Percentiles rank a stretch among this genome's conserved stretches.
Evolutionary conservation across 53 echinoderm and acorn worm species (phyloP).

Genomic region (Echinometra lucunter): DNA sequence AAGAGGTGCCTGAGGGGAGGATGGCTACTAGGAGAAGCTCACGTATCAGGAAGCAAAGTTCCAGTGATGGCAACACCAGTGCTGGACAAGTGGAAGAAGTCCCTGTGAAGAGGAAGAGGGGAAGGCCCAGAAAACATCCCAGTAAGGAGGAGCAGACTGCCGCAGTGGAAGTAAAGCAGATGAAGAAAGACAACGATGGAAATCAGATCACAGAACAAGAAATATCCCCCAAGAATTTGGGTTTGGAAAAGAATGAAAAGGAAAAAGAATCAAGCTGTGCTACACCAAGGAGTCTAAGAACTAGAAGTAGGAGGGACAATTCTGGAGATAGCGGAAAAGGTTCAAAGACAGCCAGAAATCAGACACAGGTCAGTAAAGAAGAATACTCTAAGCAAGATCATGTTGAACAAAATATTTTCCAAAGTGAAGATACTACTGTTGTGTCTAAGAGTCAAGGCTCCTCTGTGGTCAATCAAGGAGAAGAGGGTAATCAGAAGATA

Average conservation of each 20-base stretch:
- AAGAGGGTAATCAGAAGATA: not conserved
- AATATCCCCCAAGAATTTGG: not conserved
- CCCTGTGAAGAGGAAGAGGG: conserved; percentile 30
- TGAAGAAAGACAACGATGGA: not conserved
- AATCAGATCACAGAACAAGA: not conserved
- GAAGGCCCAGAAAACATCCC: conserved; percentile 36
- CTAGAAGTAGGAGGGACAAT: conserved; percentile 17
- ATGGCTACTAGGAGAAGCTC: conserved; percentile 56
- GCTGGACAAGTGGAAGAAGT: conserved; percentile 33
- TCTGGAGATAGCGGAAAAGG: conserved; percentile 40
- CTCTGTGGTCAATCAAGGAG: not conserved
- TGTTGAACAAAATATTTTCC: not conserved
- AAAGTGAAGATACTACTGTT: not conserved
- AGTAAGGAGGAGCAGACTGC: not conserved
- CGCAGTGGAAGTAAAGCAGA: not conserved
- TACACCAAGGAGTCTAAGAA: conserved; percentile 31
- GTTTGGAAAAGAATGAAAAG: not conserved
- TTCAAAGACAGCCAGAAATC: not conserved
- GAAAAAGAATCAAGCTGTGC: not conserved
- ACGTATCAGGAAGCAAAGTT: conserved; percentile 62
- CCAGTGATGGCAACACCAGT: conserved; percentile 48
- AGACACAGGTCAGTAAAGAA: too few relatives aligned
- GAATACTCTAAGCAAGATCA: too few relatives aligned
- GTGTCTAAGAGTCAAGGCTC: not conserved
- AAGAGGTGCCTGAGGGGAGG: conserved; percentile 13